Percentiles rank a stretch among this genome's conserved stretches.
Evolutionary conservation across 2,113 vertebrate genomes (phyloP).

Genomic region (Notarius quadriscutis): DNA sequence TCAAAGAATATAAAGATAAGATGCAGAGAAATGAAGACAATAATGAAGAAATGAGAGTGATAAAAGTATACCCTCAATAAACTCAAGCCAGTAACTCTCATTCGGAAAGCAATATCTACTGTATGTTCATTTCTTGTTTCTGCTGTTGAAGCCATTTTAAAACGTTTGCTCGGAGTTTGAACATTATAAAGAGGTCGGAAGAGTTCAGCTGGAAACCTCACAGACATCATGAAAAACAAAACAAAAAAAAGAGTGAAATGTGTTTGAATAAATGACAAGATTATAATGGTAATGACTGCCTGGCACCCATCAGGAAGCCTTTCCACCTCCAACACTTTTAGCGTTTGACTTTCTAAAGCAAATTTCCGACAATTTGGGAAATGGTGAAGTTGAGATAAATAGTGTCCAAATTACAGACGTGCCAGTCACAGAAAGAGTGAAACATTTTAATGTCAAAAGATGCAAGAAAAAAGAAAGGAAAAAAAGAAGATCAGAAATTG

Average conservation of each 20-base stretch:
- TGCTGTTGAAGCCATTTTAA: background rate
- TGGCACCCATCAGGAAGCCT: conserved; percentile 6
- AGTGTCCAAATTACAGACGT: conserved; percentile 23
- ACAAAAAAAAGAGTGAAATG: background rate
- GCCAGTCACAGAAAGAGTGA: background rate
- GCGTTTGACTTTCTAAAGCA: conserved; percentile 18
- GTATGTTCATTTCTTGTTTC: background rate
- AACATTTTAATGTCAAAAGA: conserved; percentile 21
- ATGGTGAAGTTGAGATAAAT: background rate
- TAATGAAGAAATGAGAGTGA: background rate
- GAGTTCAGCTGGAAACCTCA: background rate
- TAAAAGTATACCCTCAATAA: background rate
- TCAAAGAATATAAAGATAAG: background rate
- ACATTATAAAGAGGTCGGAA: background rate
- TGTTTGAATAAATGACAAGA: conserved; percentile 6
- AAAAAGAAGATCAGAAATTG: background rate
- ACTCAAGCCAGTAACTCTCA: background rate
- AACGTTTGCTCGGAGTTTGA: background rate
- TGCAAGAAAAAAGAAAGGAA: background rate
- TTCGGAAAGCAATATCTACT: background rate
- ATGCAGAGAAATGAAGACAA: background rate
- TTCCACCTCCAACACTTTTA: conserved; percentile 28
- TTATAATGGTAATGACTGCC: conserved; percentile 4
- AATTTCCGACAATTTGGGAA: background rate
- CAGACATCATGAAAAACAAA: background rate